phyloP scores from a whole-genome alignment of 2,888 invertebrate genomes.

The Polylopha cassiicola region DNA sequence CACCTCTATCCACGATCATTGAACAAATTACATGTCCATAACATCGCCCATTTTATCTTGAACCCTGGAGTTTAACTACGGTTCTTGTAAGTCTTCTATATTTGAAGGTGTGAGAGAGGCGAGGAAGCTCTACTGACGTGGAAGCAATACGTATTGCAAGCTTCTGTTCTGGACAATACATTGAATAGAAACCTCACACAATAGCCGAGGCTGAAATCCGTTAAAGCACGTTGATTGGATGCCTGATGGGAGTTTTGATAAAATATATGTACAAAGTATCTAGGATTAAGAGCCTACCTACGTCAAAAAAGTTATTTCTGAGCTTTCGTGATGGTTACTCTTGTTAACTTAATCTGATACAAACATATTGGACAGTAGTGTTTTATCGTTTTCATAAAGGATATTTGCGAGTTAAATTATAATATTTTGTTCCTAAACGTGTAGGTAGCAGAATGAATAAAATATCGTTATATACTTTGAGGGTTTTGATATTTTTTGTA shows the following conservation, averaged over 20 bases:
- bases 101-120: background rate
- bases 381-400: too few relatives aligned
- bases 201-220: slow-evolving; percentile 28
- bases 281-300: too few relatives aligned
- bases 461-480: too few relatives aligned
- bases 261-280: background rate
- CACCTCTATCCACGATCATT: slow-evolving; percentile 27
- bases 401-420: too few relatives aligned
- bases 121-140: slow-evolving; percentile 27
- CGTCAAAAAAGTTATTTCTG: too few relatives aligned
- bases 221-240: slow-evolving; percentile 27
- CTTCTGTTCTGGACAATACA: slow-evolving; percentile 36
- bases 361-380: too few relatives aligned
- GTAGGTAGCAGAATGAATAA: too few relatives aligned
- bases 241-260: slow-evolving; percentile 19
- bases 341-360: too few relatives aligned
- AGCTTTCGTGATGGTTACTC: too few relatives aligned
- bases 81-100: too few relatives aligned
- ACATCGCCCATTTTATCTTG: slow-evolving; percentile 18
- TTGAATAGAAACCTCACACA: slow-evolving; percentile 33
- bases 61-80: slow-evolving; percentile 11
- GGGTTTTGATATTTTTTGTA: too few relatives aligned
- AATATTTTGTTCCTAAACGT: too few relatives aligned
- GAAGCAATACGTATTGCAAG: slow-evolving; percentile 30
- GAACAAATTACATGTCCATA: slow-evolving; percentile 29